A percentile compares a stretch with the other conserved stretches of the same genome.
phyloP scores from a whole-genome alignment of 1,140 invertebrate genomes.

The Diachasmimorpha longicaudata region DNA sequence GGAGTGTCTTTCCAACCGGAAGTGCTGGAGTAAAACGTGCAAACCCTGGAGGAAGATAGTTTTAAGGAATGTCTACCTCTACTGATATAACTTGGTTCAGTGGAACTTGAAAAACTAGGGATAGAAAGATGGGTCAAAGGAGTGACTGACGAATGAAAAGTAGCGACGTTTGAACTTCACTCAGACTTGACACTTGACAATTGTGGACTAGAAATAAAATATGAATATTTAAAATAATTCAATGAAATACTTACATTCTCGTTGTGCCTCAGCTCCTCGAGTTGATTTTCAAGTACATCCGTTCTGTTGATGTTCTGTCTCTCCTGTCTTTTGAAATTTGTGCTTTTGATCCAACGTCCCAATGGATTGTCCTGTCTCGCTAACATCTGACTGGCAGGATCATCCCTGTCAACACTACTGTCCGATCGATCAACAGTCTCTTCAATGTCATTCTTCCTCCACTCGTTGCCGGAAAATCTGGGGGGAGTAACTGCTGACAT shows the following conservation, averaged over 20 bases:
- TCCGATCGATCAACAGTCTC: conserved; percentile 25
- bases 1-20: conserved; percentile 18
- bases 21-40: neutral
- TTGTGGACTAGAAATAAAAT: neutral
- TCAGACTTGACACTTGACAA: neutral
- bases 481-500: conserved; percentile 51
- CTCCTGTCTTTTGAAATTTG: conserved; percentile 3
- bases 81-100: neutral
- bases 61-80: neutral
- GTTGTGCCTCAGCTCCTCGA: conserved; percentile 42
- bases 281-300: conserved; percentile 49
- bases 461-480: conserved; percentile 45
- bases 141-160: neutral
- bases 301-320: conserved; percentile 27
- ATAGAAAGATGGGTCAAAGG: neutral
- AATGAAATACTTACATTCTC: conserved; percentile 22
- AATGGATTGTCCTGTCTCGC: conserved; percentile 30
- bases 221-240: neutral
- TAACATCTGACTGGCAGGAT: conserved; percentile 38
- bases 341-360: conserved; percentile 31
- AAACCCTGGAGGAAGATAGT: neutral
- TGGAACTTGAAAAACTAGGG: neutral
- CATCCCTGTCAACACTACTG: conserved; percentile 35
- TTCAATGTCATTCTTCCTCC: conserved; percentile 52
- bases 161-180: neutral